Conservation (phyloP, 2,888 invertebrate genomes). For the Drosophila leonis region DNA sequence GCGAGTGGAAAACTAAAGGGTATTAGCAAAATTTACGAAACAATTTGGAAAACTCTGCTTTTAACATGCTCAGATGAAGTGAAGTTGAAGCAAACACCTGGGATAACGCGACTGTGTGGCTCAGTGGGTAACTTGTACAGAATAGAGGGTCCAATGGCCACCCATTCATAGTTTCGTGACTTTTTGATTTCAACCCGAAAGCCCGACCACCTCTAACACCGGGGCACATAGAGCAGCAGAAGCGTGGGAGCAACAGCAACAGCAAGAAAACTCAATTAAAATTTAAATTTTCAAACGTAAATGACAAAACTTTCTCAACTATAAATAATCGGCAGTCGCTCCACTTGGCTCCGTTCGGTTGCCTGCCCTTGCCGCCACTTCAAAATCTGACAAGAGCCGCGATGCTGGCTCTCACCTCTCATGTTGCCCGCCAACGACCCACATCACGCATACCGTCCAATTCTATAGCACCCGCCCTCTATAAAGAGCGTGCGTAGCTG, state of each 20-base stretch:
- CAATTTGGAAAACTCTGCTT: conserved; percentile 63
- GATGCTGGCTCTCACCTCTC: conserved; percentile 26
- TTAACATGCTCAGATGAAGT: conserved; percentile 45
- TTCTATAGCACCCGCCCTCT: not conserved
- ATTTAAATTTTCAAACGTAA: conserved; percentile 81
- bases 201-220: conserved; percentile 13
- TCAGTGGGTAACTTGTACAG: conserved; percentile 19
- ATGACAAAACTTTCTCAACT: conserved; percentile 82
- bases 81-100: conserved; percentile 72
- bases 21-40: conserved; percentile 64
- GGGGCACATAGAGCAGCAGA: not conserved
- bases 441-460: not conserved
- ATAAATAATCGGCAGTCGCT: conserved; percentile 78
- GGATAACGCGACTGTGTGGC: conserved; percentile 51
- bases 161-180: conserved; percentile 50
- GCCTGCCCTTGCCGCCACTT: conserved; percentile 59
- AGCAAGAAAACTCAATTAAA: conserved; percentile 81
- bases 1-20: conserved; percentile 24
- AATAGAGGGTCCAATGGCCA: conserved; percentile 26
- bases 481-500: conserved; percentile 71
- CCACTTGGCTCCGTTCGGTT: conserved; percentile 58
- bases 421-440: not conserved
- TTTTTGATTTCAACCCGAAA: conserved; percentile 56
- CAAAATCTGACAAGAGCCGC: conserved; percentile 70
- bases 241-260: not conserved